phyloP scores from a whole-genome alignment of 1,140 invertebrate species.

The Sitophilus oryzae region DNA sequence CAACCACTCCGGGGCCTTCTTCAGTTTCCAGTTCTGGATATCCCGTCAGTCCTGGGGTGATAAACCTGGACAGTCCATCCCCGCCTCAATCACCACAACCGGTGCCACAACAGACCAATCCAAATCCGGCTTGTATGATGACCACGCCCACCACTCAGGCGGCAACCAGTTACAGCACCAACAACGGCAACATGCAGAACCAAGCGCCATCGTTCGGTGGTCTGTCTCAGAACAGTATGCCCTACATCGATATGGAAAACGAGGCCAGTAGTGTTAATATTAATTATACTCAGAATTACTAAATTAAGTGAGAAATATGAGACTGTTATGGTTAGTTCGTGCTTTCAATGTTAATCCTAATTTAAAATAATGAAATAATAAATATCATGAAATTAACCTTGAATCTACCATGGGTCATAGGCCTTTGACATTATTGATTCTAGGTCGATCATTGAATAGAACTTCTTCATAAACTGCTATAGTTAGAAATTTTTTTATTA shows the following conservation, averaged over 20 bases:
- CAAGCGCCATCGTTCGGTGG: slow-evolving; percentile 12
- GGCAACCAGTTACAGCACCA: slow-evolving; percentile 8
- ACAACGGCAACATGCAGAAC: slow-evolving; percentile 18
- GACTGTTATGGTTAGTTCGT: no score
- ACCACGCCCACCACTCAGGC: not conserved
- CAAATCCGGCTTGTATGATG: slow-evolving; percentile 30
- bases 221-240: slow-evolving; percentile 21
- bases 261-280: slow-evolving; percentile 25
- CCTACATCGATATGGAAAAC: slow-evolving; percentile 33
- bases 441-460: no score
- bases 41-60: slow-evolving; percentile 47
- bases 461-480: no score
- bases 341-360: no score
- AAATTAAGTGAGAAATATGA: no score
- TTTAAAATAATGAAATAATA: no score
- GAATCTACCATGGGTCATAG: no score
- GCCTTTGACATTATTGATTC: no score
- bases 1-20: slow-evolving; percentile 43
- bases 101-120: not conserved
- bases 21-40: slow-evolving; percentile 54
- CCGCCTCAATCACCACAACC: slow-evolving; percentile 44
- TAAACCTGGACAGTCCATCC: slow-evolving; percentile 54
- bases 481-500: no score
- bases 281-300: slow-evolving; percentile 14
- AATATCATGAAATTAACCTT: no score